Percentiles rank a stretch among this genome's conserved stretches.
Evolutionary conservation across 2,888 invertebrate genomes (phyloP).

Genomic region (Auanema sp.): DNA sequence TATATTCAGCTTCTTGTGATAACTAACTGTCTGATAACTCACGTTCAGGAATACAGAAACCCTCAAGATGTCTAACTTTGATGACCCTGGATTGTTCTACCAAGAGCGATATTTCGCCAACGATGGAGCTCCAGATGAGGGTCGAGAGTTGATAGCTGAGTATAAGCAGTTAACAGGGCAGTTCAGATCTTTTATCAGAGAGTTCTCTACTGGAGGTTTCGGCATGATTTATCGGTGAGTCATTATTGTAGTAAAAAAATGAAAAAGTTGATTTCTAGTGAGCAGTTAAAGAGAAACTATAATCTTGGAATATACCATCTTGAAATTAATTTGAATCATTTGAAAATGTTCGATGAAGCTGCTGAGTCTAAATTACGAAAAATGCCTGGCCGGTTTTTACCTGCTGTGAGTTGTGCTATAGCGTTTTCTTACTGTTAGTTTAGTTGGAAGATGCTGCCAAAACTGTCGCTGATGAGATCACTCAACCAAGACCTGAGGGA

Average conservation of each 20-base stretch:
- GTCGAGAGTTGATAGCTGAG: constrained; percentile 56
- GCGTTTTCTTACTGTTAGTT: constrained; percentile 19
- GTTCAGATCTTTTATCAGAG: constrained; percentile 90
- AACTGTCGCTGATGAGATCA: constrained; percentile 94
- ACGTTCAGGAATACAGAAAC: no score
- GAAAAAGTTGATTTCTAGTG: constrained; percentile 72
- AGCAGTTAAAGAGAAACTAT: constrained; percentile 88
- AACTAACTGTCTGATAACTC: no score
- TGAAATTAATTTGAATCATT: constrained; percentile 89
- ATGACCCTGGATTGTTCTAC: constrained; percentile 58
- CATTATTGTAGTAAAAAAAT: neutral
- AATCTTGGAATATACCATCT: constrained; percentile 84
- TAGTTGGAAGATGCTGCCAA: constrained; percentile 91
- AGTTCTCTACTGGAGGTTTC: constrained; percentile 93
- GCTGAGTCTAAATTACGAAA: constrained; percentile 84
- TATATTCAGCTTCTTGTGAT: no score
- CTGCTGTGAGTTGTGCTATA: constrained; percentile 70
- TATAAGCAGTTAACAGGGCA: constrained; percentile 75
- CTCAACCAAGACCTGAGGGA: constrained; percentile 84
- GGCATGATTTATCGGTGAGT: constrained; percentile 88
- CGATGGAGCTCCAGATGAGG: constrained; percentile 58
- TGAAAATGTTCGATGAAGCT: constrained; percentile 86
- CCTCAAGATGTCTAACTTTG: constrained; percentile 53
- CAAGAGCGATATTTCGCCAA: constrained; percentile 57
- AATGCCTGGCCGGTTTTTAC: constrained; percentile 87